phyloP scores from a whole-genome alignment of 2,888 invertebrate genomes.

The Agonopterix arenella region DNA sequence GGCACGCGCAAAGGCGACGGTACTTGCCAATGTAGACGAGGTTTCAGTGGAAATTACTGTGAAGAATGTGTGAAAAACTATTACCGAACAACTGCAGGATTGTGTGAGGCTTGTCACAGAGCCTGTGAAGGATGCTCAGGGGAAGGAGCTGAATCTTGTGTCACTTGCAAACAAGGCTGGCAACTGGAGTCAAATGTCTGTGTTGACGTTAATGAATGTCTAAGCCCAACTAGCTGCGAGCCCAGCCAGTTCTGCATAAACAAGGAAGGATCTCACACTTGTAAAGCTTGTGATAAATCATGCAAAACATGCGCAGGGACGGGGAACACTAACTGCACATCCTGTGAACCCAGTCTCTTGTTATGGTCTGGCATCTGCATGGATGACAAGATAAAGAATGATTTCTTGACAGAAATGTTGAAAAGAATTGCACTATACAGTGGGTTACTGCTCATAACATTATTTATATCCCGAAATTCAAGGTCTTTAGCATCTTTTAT shows the following conservation, averaged over 20 bases:
- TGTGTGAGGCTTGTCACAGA: slow-evolving; percentile 86
- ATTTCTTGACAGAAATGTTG: slow-evolving; percentile 31
- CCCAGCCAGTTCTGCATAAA: slow-evolving; percentile 90
- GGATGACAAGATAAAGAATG: slow-evolving; percentile 30
- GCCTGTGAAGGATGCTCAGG: slow-evolving; percentile 88
- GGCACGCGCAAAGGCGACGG: slow-evolving; percentile 96
- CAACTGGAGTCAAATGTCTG: slow-evolving; percentile 82
- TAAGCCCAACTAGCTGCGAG: slow-evolving; percentile 65
- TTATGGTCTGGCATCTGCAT: slow-evolving; percentile 54
- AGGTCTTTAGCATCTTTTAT: slow-evolving; percentile 34
- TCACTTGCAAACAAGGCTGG: slow-evolving; percentile 83
- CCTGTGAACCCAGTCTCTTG: slow-evolving; percentile 76
- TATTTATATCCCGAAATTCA: slow-evolving; percentile 33
- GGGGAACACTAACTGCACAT: slow-evolving; percentile 90
- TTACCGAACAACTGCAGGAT: slow-evolving; percentile 80
- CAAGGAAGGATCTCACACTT: slow-evolving; percentile 87
- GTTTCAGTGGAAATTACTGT: slow-evolving; percentile 87
- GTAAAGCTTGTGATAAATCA: slow-evolving; percentile 88
- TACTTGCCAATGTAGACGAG: slow-evolving; percentile 88
- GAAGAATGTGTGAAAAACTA: slow-evolving; percentile 83
- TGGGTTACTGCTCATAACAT: slow-evolving; percentile 36
- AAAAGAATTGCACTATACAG: slow-evolving; percentile 39
- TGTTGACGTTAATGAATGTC: slow-evolving; percentile 90
- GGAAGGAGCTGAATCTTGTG: slow-evolving; percentile 80
- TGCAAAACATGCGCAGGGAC: slow-evolving; percentile 90